phyloP scores from a whole-genome alignment of 1,140 invertebrate genomes.

The Brachionus sp. region DNA sequence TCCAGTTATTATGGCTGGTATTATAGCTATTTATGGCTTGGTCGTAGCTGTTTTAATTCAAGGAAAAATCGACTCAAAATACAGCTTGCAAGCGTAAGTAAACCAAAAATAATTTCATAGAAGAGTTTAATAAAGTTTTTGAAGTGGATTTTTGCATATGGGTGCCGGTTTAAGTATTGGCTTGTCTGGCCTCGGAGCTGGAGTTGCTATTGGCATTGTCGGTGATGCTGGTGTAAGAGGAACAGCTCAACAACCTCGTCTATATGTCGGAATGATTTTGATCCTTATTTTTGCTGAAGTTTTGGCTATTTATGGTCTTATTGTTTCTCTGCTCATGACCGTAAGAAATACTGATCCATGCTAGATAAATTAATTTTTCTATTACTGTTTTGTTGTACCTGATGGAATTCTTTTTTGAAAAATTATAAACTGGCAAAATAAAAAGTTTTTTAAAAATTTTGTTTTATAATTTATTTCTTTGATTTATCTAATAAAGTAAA shows the following conservation, averaged over 20 bases:
- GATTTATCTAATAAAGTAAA: no score
- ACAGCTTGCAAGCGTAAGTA: conserved; percentile 75
- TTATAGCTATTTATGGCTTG: conserved; percentile 98
- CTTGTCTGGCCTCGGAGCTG: conserved; percentile 91
- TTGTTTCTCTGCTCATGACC: conserved; percentile 96
- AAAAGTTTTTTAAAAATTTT: no score
- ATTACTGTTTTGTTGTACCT: neutral
- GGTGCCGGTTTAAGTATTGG: conserved; percentile 94
- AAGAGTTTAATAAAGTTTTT: conserved; percentile 50
- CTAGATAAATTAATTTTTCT: neutral
- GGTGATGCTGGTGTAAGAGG: conserved; percentile 97
- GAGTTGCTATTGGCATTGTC: conserved; percentile 97
- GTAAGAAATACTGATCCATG: conserved; percentile 65
- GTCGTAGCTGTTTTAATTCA: conserved; percentile 97
- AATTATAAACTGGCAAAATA: no score
- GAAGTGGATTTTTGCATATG: conserved; percentile 89
- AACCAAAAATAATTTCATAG: conserved; percentile 47
- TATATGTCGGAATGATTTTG: conserved; percentile 97
- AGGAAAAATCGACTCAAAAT: conserved; percentile 68
- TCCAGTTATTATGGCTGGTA: conserved; percentile 99
- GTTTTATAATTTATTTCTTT: neutral
- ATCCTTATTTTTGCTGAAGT: conserved; percentile 99
- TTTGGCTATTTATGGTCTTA: conserved; percentile 97
- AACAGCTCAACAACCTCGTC: conserved; percentile 91
- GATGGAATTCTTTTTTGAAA: no score